Conservation (phyloP, 1,140 invertebrate genomes). For the Bombus ignitus region DNA sequence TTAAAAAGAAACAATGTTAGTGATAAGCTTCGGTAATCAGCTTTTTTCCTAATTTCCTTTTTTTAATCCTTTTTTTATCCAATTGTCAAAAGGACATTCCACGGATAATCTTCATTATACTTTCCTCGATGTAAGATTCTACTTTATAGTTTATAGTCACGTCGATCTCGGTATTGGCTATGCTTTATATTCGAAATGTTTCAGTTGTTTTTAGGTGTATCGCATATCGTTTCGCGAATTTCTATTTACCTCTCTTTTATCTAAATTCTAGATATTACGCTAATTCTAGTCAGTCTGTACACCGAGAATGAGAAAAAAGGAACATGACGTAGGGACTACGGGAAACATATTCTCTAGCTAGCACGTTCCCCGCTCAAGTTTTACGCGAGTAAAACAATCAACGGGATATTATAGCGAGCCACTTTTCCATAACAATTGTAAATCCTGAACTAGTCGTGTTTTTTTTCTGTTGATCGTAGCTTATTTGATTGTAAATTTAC, state of each 20-base stretch:
- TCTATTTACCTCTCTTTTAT: not conserved
- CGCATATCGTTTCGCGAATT: not conserved
- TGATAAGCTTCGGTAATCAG: not conserved
- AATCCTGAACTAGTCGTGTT: not conserved
- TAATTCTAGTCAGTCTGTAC: not conserved
- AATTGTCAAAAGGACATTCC: not conserved
- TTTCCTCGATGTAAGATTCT: not conserved
- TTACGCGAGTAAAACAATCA: not conserved
- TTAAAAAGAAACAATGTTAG: not conserved
- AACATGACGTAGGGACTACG: not conserved
- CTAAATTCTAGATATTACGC: not conserved
- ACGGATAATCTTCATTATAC: not conserved
- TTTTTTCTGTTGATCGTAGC: not conserved
- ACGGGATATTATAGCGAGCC: not conserved
- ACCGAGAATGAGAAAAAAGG: not conserved
- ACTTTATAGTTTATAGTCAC: not conserved
- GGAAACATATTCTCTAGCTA: not conserved
- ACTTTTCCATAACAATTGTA: slow-evolving; percentile 34
- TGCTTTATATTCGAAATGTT: no score
- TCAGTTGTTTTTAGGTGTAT: no score
- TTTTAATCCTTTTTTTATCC: not conserved
- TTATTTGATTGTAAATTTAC: not conserved
- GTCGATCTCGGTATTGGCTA: no score
- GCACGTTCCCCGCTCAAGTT: not conserved
- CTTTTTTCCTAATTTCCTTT: no score